Percentiles rank a stretch among this genome's conserved stretches.
These are phyloP conservation scores for Proisotoma minuta DNA, from an alignment of 2,888 invertebrate genomes.

Conservation along the genomic window DNA sequence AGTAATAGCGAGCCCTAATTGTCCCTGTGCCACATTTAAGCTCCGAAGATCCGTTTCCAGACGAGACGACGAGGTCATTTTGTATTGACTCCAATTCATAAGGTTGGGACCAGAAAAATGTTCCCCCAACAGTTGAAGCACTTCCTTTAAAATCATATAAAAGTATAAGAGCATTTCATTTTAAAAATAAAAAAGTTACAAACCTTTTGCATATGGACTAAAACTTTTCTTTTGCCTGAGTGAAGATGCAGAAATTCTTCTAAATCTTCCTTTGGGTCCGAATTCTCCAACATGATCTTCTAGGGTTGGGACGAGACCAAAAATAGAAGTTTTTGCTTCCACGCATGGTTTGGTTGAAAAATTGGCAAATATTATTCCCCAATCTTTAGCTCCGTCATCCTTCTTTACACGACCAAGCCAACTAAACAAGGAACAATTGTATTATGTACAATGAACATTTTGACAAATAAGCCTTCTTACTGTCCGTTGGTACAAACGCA, in stretches of 20 bases:
- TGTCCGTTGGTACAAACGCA: not conserved
- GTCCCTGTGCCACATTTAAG: too few species aligned
- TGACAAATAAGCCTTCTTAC: not conserved
- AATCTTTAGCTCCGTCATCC: not conserved
- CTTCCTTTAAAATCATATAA: too few species aligned
- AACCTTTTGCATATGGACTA: not conserved
- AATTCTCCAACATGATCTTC: not conserved
- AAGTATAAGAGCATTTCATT: too few species aligned
- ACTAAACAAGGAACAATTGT: not conserved
- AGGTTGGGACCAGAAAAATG: too few species aligned
- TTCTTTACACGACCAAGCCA: not conserved
- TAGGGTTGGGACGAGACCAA: not conserved
- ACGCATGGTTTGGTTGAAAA: too few species aligned
- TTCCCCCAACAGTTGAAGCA: too few species aligned
- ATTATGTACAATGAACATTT: not conserved
- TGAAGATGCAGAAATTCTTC: not conserved
- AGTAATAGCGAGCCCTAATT: too few species aligned
- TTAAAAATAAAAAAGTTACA: too few species aligned
- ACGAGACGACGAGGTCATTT: too few species aligned
- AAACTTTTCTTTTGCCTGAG: not conserved
- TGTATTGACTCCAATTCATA: too few species aligned
- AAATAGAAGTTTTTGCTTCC: not conserved
- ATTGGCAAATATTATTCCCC: too few species aligned
- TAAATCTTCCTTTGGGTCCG: not conserved
- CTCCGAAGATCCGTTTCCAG: too few species aligned